phyloP scores from a whole-genome alignment of 35 echinoderm and acorn worm species.

The Eucidaris tribuloides region DNA sequence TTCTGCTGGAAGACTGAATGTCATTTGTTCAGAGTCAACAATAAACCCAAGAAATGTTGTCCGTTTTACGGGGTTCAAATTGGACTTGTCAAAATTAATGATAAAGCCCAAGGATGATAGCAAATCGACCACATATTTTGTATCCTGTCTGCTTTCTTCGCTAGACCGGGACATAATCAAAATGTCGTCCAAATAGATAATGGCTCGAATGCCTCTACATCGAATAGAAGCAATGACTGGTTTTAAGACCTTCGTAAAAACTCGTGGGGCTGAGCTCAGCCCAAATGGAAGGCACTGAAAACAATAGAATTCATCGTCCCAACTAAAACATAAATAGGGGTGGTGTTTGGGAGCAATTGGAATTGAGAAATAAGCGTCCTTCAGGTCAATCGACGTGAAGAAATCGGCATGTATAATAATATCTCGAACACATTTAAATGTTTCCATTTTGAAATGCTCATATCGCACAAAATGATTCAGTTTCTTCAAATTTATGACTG shows the following conservation, averaged over 20 bases:
- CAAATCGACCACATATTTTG: background rate
- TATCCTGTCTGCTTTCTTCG: background rate
- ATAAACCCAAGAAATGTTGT: background rate
- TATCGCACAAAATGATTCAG: constrained; percentile 23
- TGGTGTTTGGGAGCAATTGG: background rate
- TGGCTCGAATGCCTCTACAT: background rate
- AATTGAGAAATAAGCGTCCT: constrained; percentile 45
- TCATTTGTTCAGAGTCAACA: background rate
- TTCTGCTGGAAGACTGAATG: background rate
- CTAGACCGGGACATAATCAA: background rate
- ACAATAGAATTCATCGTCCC: background rate
- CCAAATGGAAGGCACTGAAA: constrained; percentile 22
- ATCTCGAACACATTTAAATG: background rate
- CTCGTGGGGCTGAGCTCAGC: background rate
- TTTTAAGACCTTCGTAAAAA: constrained; percentile 39
- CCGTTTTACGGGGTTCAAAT: background rate
- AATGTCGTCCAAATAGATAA: constrained; percentile 41
- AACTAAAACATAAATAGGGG: background rate
- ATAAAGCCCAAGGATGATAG: background rate
- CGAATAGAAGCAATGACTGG: constrained; percentile 21
- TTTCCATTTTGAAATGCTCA: constrained; percentile 55
- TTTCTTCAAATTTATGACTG: constrained; percentile 36
- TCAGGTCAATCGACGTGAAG: constrained; percentile 21
- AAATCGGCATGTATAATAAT: background rate
- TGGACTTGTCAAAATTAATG: constrained; percentile 1